Conservation (phyloP, 2,113 vertebrate species). For the Maccullochella peelii region DNA sequence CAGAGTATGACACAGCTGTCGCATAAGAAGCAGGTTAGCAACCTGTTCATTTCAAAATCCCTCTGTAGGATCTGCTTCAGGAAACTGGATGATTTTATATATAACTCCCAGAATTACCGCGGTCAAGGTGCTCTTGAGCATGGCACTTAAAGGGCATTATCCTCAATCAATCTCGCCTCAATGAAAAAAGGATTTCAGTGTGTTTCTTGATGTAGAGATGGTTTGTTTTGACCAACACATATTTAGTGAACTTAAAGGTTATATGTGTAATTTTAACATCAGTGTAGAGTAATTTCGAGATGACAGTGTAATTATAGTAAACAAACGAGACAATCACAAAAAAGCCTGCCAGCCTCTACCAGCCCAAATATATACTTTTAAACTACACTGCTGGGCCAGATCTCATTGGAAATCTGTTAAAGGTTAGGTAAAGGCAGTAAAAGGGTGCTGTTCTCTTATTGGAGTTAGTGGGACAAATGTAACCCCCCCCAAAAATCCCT, state of each 20-base stretch:
- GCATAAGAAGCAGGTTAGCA: background rate
- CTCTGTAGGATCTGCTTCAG: background rate
- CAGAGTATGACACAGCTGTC: background rate
- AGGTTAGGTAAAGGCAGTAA: background rate
- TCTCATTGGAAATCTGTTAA: background rate
- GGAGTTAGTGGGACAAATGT: background rate
- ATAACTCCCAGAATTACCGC: background rate
- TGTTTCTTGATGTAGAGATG: background rate
- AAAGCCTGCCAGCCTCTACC: background rate
- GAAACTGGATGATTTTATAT: background rate
- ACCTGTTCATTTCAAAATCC: background rate
- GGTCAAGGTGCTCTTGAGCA: conserved; percentile 8
- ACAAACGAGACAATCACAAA: conserved; percentile 9
- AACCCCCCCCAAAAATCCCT: no score
- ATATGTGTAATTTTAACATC: conserved; percentile 31
- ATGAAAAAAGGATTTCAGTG: background rate
- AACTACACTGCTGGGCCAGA: background rate
- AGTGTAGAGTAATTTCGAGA: conserved; percentile 26
- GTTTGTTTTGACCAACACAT: conserved; percentile 33
- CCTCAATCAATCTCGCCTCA: background rate
- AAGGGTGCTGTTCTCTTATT: background rate
- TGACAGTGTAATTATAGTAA: conserved; percentile 37
- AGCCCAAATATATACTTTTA: background rate
- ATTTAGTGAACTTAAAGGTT: conserved; percentile 3
- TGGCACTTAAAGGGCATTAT: background rate